Percentiles rank a stretch among this genome's conserved stretches.
Conservation (phyloP, 2,113 vertebrate species). For the Podarcis cretensis region DNA sequence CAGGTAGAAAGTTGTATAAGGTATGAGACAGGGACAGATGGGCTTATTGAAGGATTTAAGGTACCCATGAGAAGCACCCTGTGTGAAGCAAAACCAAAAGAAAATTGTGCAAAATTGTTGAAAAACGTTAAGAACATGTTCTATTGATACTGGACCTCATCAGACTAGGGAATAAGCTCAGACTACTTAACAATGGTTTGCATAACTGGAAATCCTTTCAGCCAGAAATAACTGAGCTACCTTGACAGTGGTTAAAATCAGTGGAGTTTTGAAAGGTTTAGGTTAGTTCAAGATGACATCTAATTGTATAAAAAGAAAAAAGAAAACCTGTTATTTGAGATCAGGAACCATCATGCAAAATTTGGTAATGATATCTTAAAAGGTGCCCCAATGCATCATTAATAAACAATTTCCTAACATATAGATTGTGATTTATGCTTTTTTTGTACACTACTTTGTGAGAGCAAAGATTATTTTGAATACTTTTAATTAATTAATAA, state of each 20-base stretch:
- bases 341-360: no score
- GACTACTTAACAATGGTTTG: slow-evolving; percentile 16
- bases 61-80: background rate
- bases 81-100: background rate
- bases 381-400: no score
- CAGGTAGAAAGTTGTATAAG: background rate
- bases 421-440: no score
- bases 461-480: no score
- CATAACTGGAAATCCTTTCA: slow-evolving; percentile 58
- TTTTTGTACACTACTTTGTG: no score
- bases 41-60: background rate
- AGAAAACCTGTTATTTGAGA: no score
- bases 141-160: background rate
- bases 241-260: background rate
- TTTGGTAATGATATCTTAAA: no score
- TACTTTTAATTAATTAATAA: no score
- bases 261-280: no score
- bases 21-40: background rate
- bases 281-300: no score
- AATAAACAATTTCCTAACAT: no score
- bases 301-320: no score
- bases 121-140: background rate
- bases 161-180: background rate
- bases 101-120: background rate
- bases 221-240: slow-evolving; percentile 39